Base-by-base conservation (phyloP, 2,113 vertebrate genomes). In the Gracilinanus agilis region DNA sequence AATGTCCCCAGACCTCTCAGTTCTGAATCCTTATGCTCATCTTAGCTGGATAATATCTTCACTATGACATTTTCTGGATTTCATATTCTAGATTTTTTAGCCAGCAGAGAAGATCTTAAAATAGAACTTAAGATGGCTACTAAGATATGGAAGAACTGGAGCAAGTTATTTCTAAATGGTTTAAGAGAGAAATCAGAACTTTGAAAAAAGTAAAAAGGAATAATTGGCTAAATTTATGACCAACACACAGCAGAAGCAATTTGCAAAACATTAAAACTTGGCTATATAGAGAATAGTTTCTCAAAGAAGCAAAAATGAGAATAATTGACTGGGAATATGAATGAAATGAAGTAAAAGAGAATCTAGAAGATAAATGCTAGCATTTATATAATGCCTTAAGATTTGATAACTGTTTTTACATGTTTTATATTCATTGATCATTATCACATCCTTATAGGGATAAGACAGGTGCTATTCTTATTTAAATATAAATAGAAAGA, bases 401-500 rank as follows among this genome's bases (percentile, higher is more conserved):
- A 1, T n/a, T 75, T 6, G n/a, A 16, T 4, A n/a, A n/a, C 8
- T 19, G 0, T n/a, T 12, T n/a, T n/a, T n/a, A n/a, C 13, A 16
- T n/a, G 7, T 19, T 16, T 75, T n/a, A n/a, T 4, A 67, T 75
- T 75, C 34, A 5, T 75, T n/a, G 16, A n/a, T 75, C 13, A n/a
- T n/a, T 3, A 19, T 34, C 29, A 75, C 29, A 75, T 19, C 29
- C 61, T 12, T n/a, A n/a, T 75, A n/a, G n/a, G n/a, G n/a, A n/a
- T n/a, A 75, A 19, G 12, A 16, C n/a, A n/a, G 16, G 11, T 75
- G 29, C 61, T n/a, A n/a, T n/a, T 6, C 6, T 75, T 75, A 5
- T 75, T n/a, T 75, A 4, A 1, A 75, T n/a, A n/a, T n/a, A 19
- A n/a, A 11, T n/a, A n/a, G n/a, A n/a, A n/a, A n/a, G n/a, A n/a